phyloP scores from a whole-genome alignment of 2,113 vertebrate species.

The Hippoglossus stenolepis region DNA sequence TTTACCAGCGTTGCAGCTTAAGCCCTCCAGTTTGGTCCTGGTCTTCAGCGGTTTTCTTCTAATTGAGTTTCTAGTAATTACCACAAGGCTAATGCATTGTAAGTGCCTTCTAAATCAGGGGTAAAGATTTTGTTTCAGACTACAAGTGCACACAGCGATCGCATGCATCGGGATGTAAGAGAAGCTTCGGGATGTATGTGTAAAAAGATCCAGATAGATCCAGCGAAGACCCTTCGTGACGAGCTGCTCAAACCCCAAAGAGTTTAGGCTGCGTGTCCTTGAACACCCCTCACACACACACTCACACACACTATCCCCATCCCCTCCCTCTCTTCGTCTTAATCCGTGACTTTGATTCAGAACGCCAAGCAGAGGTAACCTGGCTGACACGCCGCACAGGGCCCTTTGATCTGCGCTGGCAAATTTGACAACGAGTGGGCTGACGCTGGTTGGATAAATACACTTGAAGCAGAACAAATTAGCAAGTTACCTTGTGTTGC shows the following conservation, averaged over 20 bases:
- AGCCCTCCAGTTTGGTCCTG: slow-evolving; percentile 78
- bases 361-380: slow-evolving; percentile 63
- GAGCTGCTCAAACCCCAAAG: slow-evolving; percentile 36
- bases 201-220: neutral
- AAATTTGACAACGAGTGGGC: slow-evolving; percentile 65
- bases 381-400: slow-evolving; percentile 51
- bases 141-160: slow-evolving; percentile 62
- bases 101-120: slow-evolving; percentile 82
- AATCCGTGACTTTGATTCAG: slow-evolving; percentile 70
- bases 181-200: slow-evolving; percentile 40
- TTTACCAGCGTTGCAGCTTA: slow-evolving; percentile 77
- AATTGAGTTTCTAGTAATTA: slow-evolving; percentile 86
- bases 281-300: neutral
- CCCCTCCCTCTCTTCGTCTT: slow-evolving; percentile 12
- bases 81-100: slow-evolving; percentile 82
- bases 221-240: slow-evolving; percentile 23
- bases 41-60: slow-evolving; percentile 78
- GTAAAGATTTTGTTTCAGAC: slow-evolving; percentile 81
- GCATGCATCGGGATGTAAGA: slow-evolving; percentile 45
- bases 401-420: slow-evolving; percentile 68
- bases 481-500: slow-evolving; percentile 27
- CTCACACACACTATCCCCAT: neutral
- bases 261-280: slow-evolving; percentile 8
- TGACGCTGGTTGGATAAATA: slow-evolving; percentile 54
- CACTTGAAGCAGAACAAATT: slow-evolving; percentile 53